Evolutionary conservation across 2,888 invertebrate species (phyloP), one percentile per base, ranked within the genome.

Genomic region (Temnothorax ravouxi): DNA sequence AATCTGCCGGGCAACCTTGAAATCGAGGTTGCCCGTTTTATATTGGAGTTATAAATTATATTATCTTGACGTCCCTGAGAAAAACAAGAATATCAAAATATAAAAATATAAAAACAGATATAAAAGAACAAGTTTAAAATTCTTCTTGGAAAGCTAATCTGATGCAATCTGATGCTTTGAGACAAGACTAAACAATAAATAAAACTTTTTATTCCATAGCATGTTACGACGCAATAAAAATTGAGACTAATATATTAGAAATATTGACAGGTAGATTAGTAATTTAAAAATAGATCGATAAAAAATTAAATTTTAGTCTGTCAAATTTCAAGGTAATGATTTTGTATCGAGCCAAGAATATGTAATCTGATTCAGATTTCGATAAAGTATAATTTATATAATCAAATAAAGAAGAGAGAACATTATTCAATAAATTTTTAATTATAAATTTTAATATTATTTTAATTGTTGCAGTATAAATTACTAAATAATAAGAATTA

Each of bases 61-160:
- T 62, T 3, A n/a, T 62, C 34, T 62, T n/a, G 5, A n/a, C 2
- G 11, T 5, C n/a, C 13, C 11, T 61, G 18, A 34, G 1, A 6
- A 61, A 34, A 61, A 34, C 3, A 34, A 34, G 34, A 34, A 34
- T 0, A 6, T 34, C 6, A 6, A 6, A 6, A 34, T 34, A 34
- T 34, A 34, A 34, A 29, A 29, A 3, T 29, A 29, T 29, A 3
- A 3, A 29, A 29, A 29, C 3, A 29, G 0, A 29, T 29, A 3
- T 29, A 29, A 29, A 3, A 0, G 3, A 29, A 0, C n/a, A 0
- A 0, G 6, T 34, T 0, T 34, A 5, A 34, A 4, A 34, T 34
- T 34, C 0, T 34, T 61, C 8, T 8, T 18, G 1, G 4, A 3
- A 61, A 34, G 18, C 38, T n/a, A n/a, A 62, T n/a, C 4, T 62